Evolutionary conservation across 2,113 vertebrate genomes (phyloP).

Genomic region (Rhea americana): DNA sequence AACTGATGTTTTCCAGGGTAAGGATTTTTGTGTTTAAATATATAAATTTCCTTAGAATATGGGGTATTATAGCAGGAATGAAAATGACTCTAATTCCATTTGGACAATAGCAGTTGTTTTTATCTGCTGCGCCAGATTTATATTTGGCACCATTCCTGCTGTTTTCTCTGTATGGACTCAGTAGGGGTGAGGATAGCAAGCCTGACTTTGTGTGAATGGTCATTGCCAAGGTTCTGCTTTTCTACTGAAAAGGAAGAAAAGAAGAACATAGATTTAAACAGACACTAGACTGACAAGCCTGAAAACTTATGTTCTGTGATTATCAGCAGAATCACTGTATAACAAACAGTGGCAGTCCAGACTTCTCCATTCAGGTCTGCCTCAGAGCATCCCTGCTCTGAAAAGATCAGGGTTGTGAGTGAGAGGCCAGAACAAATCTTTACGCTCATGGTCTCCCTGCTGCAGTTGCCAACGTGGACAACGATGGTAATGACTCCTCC

Average conservation of each 20-base stretch:
- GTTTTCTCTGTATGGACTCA: background rate
- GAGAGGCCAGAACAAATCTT: background rate
- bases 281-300: background rate
- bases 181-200: background rate
- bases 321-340: background rate
- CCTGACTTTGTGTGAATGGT: background rate
- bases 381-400: background rate
- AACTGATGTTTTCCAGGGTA: background rate
- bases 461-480: background rate
- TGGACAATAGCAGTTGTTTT: conserved; percentile 37
- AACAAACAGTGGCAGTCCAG: background rate
- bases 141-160: conserved; percentile 9
- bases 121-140: conserved; percentile 1
- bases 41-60: background rate
- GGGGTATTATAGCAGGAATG: background rate
- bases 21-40: background rate
- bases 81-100: background rate
- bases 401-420: background rate
- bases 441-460: background rate
- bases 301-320: background rate
- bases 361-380: background rate
- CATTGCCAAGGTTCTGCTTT: background rate
- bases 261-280: background rate
- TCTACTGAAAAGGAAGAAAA: background rate
- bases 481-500: background rate